phyloP scores from a whole-genome alignment of 2,113 vertebrate species.

The Hydropotes inermis region DNA sequence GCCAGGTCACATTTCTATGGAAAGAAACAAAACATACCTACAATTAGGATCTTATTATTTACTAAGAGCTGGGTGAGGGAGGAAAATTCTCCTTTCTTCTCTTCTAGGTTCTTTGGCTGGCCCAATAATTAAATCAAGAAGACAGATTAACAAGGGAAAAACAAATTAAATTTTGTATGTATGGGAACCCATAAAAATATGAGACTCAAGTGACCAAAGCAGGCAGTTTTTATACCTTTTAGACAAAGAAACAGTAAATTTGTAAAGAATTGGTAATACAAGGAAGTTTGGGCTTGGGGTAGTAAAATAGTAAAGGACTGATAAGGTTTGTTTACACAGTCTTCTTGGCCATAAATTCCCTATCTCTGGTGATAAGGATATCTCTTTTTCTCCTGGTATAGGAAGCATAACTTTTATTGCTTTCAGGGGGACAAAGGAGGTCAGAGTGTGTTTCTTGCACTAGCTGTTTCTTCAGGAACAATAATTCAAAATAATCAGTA shows the following conservation, averaged over 20 bases:
- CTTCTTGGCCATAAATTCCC: neutral
- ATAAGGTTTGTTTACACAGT: neutral
- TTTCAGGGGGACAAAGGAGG: neutral
- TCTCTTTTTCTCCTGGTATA: neutral
- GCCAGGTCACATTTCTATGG: neutral
- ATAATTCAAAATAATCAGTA: neutral
- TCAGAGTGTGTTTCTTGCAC: neutral
- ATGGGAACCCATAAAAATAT: neutral
- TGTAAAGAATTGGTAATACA: neutral
- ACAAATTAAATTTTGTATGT: neutral
- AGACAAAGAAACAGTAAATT: neutral
- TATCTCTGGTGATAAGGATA: neutral
- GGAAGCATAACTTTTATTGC: neutral
- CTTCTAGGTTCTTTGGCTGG: neutral
- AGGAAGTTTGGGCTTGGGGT: neutral
- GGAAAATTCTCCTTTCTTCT: neutral
- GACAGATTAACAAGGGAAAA: neutral
- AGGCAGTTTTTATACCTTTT: neutral
- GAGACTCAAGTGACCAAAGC: neutral
- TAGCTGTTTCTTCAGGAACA: neutral
- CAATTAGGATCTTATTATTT: neutral
- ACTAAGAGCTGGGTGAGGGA: neutral
- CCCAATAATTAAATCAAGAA: neutral
- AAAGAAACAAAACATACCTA: neutral
- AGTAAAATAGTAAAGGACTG: neutral